Evolutionary conservation across 2,113 vertebrate genomes (phyloP).

Genomic region (Oplegnathus fasciatus): DNA sequence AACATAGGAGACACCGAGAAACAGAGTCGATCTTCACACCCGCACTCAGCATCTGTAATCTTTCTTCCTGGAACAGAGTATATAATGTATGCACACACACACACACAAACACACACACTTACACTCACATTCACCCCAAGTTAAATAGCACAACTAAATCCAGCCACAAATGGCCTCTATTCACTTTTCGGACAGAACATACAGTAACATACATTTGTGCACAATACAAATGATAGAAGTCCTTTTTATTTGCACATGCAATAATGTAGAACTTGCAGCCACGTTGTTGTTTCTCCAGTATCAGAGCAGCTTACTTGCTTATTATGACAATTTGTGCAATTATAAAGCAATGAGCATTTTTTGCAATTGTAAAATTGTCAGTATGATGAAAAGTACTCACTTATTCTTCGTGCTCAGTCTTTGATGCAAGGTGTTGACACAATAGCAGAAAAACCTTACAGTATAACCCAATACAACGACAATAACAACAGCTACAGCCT

Average conservation of each 20-base stretch:
- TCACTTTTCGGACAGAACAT: neutral
- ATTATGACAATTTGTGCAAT: neutral
- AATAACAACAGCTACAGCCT: neutral
- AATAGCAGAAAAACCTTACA: neutral
- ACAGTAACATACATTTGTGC: neutral
- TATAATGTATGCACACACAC: constrained; percentile 6
- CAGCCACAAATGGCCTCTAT: neutral
- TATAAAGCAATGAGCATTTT: neutral
- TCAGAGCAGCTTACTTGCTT: neutral
- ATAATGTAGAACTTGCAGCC: neutral
- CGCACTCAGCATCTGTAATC: constrained; percentile 54
- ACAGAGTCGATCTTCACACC: constrained; percentile 19
- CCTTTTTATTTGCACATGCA: neutral
- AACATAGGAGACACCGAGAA: constrained; percentile 22
- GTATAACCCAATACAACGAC: neutral
- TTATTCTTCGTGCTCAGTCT: neutral
- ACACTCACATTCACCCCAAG: neutral
- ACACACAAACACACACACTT: constrained; percentile 16
- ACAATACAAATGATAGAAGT: neutral
- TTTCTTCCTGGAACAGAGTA: constrained; percentile 29
- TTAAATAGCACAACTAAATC: constrained; percentile 18
- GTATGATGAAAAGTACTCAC: neutral
- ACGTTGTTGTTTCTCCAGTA: neutral
- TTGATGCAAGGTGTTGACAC: neutral
- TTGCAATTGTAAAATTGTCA: neutral